Evolutionary conservation across 2,888 invertebrate species (phyloP), one percentile per base, ranked within the genome.

Genomic region (Limnephilus lunatus): DNA sequence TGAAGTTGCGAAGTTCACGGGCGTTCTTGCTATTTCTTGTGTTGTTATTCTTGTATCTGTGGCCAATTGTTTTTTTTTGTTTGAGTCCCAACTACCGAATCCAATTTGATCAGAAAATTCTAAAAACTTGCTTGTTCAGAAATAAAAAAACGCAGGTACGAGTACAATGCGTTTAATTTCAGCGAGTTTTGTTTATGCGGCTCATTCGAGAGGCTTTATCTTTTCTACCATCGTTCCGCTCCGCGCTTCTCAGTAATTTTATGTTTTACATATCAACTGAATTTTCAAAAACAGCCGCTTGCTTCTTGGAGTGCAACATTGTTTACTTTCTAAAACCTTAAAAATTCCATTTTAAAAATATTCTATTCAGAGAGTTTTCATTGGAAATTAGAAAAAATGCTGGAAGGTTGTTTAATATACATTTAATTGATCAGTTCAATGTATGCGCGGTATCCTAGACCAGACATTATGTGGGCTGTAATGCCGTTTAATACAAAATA

Each of bases 211-310:
- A 19, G 44, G 3, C 39, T 35, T 85, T 85, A 39, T 85, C 85
- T 85, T 39, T 30, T 39, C 85, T n/a, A 85, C 85, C 25, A 85
- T 85, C 85, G 85, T 85, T 39, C 35, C 85, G 85, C 85, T 85
- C 11, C 25, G 39, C n/a, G 85, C 85, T 39, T 39, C 35, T 5
- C 39, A 85, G 85, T 85, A 85, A 85, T 85, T 32, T 85, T 35
- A 85, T 85, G 39, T 39, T 85, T 85, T 85, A 85, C 85, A 44
- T 44, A 85, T 85, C 44, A 44, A 85, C 44, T 15, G 44, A 85
- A 85, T 85, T 39, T 39, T 39, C 25, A 39, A 85, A 35, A 39
- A 44, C 68, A n/a, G n/a, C 68, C 68, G 68, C 25, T 68, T 25
- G 68, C 68, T 68, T 68, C 68, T 25, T 68, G 68, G 25, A 68